phyloP scores from a whole-genome alignment of 2,888 invertebrate species.

The Brachyptera putata region DNA sequence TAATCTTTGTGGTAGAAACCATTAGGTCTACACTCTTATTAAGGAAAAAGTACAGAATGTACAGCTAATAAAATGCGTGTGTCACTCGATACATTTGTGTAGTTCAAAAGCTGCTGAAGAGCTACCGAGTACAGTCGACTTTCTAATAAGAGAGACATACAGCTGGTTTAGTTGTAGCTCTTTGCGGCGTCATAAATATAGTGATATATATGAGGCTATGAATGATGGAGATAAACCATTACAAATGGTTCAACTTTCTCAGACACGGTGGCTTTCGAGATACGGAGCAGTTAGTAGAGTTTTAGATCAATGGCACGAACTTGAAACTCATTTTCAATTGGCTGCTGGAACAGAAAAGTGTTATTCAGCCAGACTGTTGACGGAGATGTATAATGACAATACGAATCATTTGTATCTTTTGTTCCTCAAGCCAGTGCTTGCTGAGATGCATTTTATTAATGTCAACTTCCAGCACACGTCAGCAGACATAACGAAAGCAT shows the following conservation, averaged over 20 bases:
- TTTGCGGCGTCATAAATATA: neutral
- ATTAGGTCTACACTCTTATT: too few species aligned
- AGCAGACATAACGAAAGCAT: constrained; percentile 31
- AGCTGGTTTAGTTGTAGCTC: neutral
- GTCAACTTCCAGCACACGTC: constrained; percentile 32
- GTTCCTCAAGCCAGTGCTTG: constrained; percentile 34
- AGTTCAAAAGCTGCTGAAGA: neutral
- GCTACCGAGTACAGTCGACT: neutral
- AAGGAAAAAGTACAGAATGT: neutral
- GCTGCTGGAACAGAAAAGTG: constrained; percentile 34
- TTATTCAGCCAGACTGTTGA: constrained; percentile 32
- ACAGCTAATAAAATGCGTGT: neutral
- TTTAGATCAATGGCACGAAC: too few species aligned
- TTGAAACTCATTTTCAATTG: too few species aligned
- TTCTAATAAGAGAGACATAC: neutral
- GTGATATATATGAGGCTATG: neutral
- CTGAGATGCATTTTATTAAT: constrained; percentile 32
- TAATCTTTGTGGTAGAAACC: too few species aligned
- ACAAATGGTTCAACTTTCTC: too few species aligned
- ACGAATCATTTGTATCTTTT: constrained; percentile 33
- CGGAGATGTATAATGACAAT: constrained; percentile 33
- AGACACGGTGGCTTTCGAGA: too few species aligned
- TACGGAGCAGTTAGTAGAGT: too few species aligned
- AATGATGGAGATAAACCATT: too few species aligned
- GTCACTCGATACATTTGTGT: neutral